Evolutionary conservation across 1,140 invertebrate genomes (phyloP).

Genomic region (Sycophaga agraensis): DNA sequence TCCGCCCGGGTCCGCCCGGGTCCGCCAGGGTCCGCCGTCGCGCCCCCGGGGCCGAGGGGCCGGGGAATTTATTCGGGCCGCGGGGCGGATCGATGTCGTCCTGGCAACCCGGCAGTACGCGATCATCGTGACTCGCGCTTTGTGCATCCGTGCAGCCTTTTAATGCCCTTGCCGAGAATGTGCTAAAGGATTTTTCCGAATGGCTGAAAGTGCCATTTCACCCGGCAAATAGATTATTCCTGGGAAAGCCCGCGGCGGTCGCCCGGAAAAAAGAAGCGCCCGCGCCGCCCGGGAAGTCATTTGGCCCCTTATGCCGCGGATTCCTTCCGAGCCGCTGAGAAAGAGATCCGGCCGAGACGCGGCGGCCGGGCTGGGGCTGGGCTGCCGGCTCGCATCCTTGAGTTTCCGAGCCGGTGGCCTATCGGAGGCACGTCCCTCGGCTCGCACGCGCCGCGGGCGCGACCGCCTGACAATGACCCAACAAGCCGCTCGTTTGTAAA

Average conservation of each 20-base stretch:
- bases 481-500: background rate
- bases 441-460: background rate
- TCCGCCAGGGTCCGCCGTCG: no score
- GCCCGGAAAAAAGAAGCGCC: no score
- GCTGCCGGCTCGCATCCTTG: no score
- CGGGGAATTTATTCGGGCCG: background rate
- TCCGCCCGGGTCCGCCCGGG: background rate
- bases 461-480: slow-evolving; percentile 15
- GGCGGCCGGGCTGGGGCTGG: no score
- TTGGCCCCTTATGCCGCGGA: no score
- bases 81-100: slow-evolving; percentile 14
- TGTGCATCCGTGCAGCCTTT: slow-evolving; percentile 21
- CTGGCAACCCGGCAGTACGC: slow-evolving; percentile 9
- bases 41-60: background rate
- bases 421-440: background rate
- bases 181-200: slow-evolving; percentile 13
- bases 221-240: no score
- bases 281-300: no score
- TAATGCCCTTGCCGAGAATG: background rate
- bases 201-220: background rate
- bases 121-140: slow-evolving; percentile 22
- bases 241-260: no score
- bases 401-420: no score
- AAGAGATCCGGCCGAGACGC: no score
- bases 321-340: no score